These are phyloP conservation scores for Hemicentrotus pulcherrimus DNA, from an alignment of 35 echinoderm and acorn worm genomes.

Conservation along the genomic window DNA sequence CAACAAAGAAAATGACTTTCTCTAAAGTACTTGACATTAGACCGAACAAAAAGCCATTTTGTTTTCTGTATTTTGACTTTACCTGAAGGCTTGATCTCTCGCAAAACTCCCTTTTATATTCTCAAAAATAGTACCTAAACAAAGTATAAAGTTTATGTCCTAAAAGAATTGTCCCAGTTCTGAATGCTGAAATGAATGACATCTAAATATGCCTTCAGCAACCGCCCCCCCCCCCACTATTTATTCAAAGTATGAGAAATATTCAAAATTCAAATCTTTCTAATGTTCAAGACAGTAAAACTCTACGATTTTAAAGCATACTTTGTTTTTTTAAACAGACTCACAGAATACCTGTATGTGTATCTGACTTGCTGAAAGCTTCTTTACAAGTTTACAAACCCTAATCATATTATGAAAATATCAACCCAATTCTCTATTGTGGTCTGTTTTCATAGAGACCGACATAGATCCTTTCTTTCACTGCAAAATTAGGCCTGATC, in stretches of 20 bases:
- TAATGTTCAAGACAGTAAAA: not conserved
- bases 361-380: not conserved
- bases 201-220: not conserved
- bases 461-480: not conserved
- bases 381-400: not conserved
- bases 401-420: slow-evolving; percentile 20
- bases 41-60: not conserved
- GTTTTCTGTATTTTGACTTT: not conserved
- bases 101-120: not conserved
- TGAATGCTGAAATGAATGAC: not conserved
- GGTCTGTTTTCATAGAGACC: not conserved
- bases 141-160: not conserved
- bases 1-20: not conserved
- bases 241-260: not conserved
- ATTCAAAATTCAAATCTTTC: not conserved
- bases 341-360: not conserved
- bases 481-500: not conserved
- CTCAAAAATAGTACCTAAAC: not conserved
- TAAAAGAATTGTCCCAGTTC: not conserved
- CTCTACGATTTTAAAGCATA: not conserved
- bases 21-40: not conserved
- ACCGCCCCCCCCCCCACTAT: not conserved
- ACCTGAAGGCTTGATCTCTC: not conserved
- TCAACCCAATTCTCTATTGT: not conserved
- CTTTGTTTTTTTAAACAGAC: not conserved